These are phyloP conservation scores for Serinus canaria DNA, from an alignment of 2,113 vertebrate genomes.

Conservation along the genomic window DNA sequence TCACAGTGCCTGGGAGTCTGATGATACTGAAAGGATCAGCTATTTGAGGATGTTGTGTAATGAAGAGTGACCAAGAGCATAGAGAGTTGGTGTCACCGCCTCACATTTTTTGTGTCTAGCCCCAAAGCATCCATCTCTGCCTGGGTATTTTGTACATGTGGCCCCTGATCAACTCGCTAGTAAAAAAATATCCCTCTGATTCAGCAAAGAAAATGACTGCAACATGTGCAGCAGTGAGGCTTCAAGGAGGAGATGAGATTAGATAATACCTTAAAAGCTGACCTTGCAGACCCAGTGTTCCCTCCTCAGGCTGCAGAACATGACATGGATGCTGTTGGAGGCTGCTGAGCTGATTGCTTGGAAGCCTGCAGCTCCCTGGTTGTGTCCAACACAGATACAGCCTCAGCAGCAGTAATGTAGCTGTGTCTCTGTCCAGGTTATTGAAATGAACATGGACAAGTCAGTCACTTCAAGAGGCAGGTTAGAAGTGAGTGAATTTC, in stretches of 20 bases:
- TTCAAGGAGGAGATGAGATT: not conserved
- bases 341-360: not conserved
- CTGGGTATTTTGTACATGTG: not conserved
- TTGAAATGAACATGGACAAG: not conserved
- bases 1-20: not conserved
- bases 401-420: not conserved
- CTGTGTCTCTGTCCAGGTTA: not conserved
- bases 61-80: not conserved
- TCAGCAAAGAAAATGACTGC: not conserved
- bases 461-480: not conserved
- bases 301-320: not conserved
- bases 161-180: accelerated
- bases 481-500: not conserved
- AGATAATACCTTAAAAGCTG: conserved; percentile 22
- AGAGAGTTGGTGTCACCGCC: not conserved
- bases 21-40: not conserved
- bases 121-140: accelerated
- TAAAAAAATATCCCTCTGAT: not conserved
- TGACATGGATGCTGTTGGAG: not conserved
- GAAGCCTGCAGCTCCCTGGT: not conserved
- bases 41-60: not conserved
- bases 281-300: not conserved
- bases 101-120: not conserved
- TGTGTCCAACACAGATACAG: not conserved
- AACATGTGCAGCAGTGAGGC: not conserved